Base-by-base conservation (phyloP, 2,797 vertebrate genomes). In the Phoxinus dragarum region DNA sequence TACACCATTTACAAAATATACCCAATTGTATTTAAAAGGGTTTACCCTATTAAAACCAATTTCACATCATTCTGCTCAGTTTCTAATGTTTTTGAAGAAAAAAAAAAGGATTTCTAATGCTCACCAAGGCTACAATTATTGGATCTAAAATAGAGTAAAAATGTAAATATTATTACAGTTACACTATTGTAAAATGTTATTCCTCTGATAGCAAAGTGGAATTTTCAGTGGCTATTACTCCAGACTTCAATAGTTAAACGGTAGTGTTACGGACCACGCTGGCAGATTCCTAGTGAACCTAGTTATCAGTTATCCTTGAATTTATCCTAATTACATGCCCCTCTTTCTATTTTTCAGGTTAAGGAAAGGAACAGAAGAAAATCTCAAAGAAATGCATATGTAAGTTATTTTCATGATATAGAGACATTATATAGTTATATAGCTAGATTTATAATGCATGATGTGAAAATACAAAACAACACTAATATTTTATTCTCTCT, bases 321-420 rank as follows among this genome's bases (percentile, higher is more conserved):
- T 66, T 67, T 17, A 17, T 2, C 2, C 5, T 49, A 17, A 49
- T 42, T 68, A 3, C 12, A 4, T 59, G n/a, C 2, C 38, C 23
- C 64, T 71, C 83, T 8, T 19, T 80, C 42, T 68, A 5, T 47
- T 80, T 90, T 82, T 68, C 92, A 96, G 96, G 91, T 93, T 69
- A 91, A 92, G 69, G 98, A 99, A 82, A 94, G 89, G 75, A 91
- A 93, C 4, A 97, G 96, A 91, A 97, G 97, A 91, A 96, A 95
- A 88, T 91, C 95, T 86, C 98, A 98, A 89, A 96, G 96, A 49
- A 95, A 96, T 3, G 96, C 94, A 78, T 94, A 94, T 84, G 98
- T 98, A 94, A 96, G 97, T 95, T 84, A 23, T 59, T 66, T 79
- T 38, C 21, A 36, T 72, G 21, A 61, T 14, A 12, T 7, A 3